Evolutionary conservation across 2,797 vertebrate genomes (phyloP), one percentile per base, ranked within the genome.

Genomic region (Sylvia borin): DNA sequence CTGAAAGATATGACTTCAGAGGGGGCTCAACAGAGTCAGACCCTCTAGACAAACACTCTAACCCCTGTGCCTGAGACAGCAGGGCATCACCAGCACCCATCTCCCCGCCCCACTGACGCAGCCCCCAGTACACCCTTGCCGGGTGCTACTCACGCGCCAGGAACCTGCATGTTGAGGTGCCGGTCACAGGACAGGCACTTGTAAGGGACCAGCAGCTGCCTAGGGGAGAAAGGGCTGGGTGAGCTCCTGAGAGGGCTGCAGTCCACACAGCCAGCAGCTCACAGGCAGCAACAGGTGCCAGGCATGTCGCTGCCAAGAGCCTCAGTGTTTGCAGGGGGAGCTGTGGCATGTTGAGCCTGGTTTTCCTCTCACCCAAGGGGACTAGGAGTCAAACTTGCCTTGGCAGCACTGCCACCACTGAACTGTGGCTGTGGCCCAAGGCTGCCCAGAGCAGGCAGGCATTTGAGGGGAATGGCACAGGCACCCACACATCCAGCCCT

Each of bases 181-280:
- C 97, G 98, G 93, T 99, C 98, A 24, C 99, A 99, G n/a, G 99
- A 99, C 38, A 99, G 92, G 93, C 99, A 99, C 96, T 98, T 98
- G 73, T 98, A 99, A 47, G 98, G 97, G 45, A 97, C 97, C 95
- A 98, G 90, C 9, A 99, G 97, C 76, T 98, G 98, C 93, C 99
- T 99, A 93, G 11, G 66, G 55, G 36, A n/a, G 21, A 57, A 82
- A 68, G 26, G 26, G 45, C 40, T 22, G 32, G 2, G 58, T 16
- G 73, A 71, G 42, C 13, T 38, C 22, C 43, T 38, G 8, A 20
- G 6, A n/a, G 32, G 55, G 20, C 29, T 5, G 16, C 60, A 38
- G 3, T 4, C 54, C 32, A 5, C 32, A 26, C 62, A 36, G 32
- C n/a, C 38, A 83, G 51, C 43, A 77, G 51, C 38, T 77, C 26